Evolutionary conservation across 2,888 invertebrate species (phyloP), one percentile per base, ranked within the genome.

Genomic region (Ennomos fuscantarius): DNA sequence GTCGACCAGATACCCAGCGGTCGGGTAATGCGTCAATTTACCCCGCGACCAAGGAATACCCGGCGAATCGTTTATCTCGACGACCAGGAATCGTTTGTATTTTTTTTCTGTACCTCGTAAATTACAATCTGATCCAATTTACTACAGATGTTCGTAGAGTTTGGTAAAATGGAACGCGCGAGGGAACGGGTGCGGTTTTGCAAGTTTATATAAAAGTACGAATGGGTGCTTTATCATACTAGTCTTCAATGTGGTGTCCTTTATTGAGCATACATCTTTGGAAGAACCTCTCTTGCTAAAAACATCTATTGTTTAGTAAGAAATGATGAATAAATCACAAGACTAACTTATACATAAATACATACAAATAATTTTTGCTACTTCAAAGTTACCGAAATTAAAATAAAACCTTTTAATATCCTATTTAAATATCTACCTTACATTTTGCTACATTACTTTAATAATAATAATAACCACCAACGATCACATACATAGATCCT

Each of bases 11-110:
- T 81, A 81, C 73, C 70, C 65, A 57, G 60, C 60, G 67, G 68
- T 57, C 58, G 55, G 68, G 71, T 74, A 77, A 78, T 76, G 77
- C 74, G 75, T 79, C 81, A 78, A 81, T 83, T 78, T 73, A 70
- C 69, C 63, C 52, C 37, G 41, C 56, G 63, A 55, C 57, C 60
- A 68, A 72, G 61, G 42, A 57, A 57, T 48, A 51, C 33, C 52
- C 57, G 34, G 59, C 57, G 67, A 65, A 68, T 70, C 73, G 71
- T 73, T 74, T 72, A 74, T 70, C 68, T 69, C 52, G 44, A 49
- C 61, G 48, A 60, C 63, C 58, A 62, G 49, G 35, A 66, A 62
- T 66, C 53, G 60, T 61, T 62, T 66, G 63, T 69, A 60, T 65
- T 66, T 68, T 66, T 24, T 69, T 73, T 69, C 63, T 63, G 66